Evolutionary conservation across 2,797 vertebrate species (phyloP).

Genomic region (Todus mexicanus): DNA sequence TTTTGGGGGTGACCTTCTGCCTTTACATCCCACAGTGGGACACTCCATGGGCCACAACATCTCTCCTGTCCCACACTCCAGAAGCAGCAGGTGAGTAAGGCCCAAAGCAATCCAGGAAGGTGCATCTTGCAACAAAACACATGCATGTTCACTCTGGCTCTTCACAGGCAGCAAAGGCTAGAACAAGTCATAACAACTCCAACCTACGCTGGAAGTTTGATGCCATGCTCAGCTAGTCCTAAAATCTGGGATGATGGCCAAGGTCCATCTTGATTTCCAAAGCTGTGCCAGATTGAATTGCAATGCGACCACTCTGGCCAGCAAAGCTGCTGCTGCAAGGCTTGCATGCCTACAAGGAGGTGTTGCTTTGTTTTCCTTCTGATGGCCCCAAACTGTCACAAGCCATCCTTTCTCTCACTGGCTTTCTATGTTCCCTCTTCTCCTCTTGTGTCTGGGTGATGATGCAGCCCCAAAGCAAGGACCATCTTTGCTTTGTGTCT

Average conservation of each 20-base stretch:
- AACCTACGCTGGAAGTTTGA: neutral
- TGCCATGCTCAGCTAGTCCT: neutral
- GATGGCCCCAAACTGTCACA: neutral
- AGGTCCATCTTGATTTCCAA: neutral
- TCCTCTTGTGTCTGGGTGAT: neutral
- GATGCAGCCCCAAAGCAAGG: neutral
- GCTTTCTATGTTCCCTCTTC: neutral
- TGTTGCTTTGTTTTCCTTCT: neutral
- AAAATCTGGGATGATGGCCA: neutral
- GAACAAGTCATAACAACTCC: neutral
- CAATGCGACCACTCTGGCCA: neutral
- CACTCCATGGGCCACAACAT: neutral
- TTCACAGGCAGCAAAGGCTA: neutral
- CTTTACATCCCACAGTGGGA: neutral
- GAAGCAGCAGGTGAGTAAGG: neutral
- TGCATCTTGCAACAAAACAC: neutral
- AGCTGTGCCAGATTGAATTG: neutral
- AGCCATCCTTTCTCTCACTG: neutral
- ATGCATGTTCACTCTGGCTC: neutral
- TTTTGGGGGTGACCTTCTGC: neutral
- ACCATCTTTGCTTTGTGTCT: neutral
- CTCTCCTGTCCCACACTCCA: neutral
- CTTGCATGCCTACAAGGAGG: fast-evolving
- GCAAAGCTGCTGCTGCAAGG: neutral
- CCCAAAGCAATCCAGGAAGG: neutral